Evolutionary conservation across 1,140 invertebrate genomes (phyloP), one percentile per base, ranked within the genome.

Genomic region (Aphaenogaster rudis): DNA sequence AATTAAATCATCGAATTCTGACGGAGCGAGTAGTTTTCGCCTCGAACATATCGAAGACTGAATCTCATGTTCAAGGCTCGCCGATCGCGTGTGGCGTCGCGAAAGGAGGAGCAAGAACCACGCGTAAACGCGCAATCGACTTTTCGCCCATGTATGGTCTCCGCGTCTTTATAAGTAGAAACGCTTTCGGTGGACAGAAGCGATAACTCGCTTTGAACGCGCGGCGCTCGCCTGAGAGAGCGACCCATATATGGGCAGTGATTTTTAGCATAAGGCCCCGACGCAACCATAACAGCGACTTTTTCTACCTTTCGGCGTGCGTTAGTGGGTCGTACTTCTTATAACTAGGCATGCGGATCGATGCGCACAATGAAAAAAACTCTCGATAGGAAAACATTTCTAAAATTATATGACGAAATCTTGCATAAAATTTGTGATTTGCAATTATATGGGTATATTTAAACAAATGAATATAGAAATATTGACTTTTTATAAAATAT

Each of bases 181-280:
- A 69, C 54, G 69, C 42, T 59, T 82, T 84, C 33, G 33, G n/a
- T 28, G 45, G 17, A 48, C n/a, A 57, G 45, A 67, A 59, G 42
- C 77, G 64, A 61, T 69, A 79, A 86, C 39, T 79, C 78, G 57
- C 66, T 72, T 50, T n/a, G 42, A 61, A 17, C 33, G 59, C 21
- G 8, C 48, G 54, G n/a, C 28, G 36, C 13, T 79, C 71, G 28
- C n/a, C 33, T 79, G 54, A 71, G 67, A 76, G 69, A 72, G 13
- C 54, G n/a, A 42, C 21, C 94, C 93, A 93, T 94, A 94, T 94
- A 95, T 88, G 93, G 94, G 85, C 69, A 80, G 87, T 67, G 76
- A 93, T 93, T 95, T 94, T 92, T 91, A 93, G 92, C 86, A 91
- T 87, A 92, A 74, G 91, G 92, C 87, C 90, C 86, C 90, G 92